These are phyloP conservation scores for Drosophila truncata DNA, from an alignment of 1,140 invertebrate species.

Conservation along the genomic window DNA sequence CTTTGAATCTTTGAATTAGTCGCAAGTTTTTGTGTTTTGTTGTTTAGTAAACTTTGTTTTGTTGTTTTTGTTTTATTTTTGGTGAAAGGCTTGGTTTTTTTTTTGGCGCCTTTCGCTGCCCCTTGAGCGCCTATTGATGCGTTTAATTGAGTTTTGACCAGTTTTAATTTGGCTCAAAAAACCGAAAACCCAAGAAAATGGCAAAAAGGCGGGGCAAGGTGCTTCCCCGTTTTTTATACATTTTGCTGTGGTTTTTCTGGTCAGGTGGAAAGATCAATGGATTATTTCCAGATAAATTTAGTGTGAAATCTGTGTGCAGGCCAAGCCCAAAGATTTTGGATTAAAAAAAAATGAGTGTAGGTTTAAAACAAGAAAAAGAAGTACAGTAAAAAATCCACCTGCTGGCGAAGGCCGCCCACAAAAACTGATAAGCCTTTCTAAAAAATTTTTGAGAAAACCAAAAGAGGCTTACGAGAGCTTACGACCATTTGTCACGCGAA, in stretches of 20 bases:
- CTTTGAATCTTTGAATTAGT: conserved; percentile 10
- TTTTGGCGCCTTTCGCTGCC: conserved; percentile 60
- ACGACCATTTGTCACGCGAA: conserved; percentile 73
- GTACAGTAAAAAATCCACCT: conserved; percentile 12
- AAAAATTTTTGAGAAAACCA: conserved; percentile 40
- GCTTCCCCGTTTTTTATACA: conserved; percentile 12
- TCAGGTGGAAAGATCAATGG: conserved; percentile 11
- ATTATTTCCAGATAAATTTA: conserved; percentile 23
- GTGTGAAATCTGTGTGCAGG: conserved; percentile 32
- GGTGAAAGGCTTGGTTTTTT: conserved; percentile 59
- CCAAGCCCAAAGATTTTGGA: conserved; percentile 17
- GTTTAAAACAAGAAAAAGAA: background rate
- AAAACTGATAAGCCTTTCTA: conserved; percentile 71
- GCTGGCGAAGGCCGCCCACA: conserved; percentile 32
- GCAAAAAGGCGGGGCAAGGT: conserved; percentile 9
- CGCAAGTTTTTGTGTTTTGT: conserved; percentile 11
- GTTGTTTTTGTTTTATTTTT: background rate
- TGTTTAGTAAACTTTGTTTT: background rate
- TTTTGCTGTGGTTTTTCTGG: background rate
- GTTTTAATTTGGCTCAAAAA: conserved; percentile 25
- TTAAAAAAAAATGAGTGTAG: background rate
- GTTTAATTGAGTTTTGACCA: conserved; percentile 67
- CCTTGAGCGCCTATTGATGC: conserved; percentile 63
- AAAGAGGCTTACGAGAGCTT: conserved; percentile 31
- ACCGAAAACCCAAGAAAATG: conserved; percentile 9